A percentile compares a stretch with the other conserved stretches of the same genome.
phyloP scores from a whole-genome alignment of 2,888 invertebrate genomes.

The Oeneis ivallda region DNA sequence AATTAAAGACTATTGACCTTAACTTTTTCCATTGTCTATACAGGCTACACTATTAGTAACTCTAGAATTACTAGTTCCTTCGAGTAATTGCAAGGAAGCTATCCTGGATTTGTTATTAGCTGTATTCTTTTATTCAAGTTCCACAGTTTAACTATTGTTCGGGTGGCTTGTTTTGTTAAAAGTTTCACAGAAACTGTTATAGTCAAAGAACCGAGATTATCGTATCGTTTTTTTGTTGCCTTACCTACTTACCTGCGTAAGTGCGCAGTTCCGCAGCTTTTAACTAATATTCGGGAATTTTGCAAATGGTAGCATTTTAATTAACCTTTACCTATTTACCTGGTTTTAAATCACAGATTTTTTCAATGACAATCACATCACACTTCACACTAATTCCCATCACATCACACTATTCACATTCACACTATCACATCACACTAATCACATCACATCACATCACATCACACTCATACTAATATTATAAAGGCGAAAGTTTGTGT shows the following conservation, averaged over 20 bases:
- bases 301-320: not conserved
- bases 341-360: no score
- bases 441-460: no score
- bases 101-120: slow-evolving; percentile 36
- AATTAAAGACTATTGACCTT: slow-evolving; percentile 73
- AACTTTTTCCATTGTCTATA: slow-evolving; percentile 57
- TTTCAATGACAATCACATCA: no score
- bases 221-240: slow-evolving; percentile 7
- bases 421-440: no score
- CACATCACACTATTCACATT: no score
- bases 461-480: no score
- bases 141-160: slow-evolving; percentile 24
- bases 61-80: slow-evolving; percentile 44
- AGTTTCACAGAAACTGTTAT: slow-evolving; percentile 13
- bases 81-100: slow-evolving; percentile 36
- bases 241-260: no score
- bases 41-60: slow-evolving; percentile 53
- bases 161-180: slow-evolving; percentile 26
- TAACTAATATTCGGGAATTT: not conserved
- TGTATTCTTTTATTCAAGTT: slow-evolving; percentile 34
- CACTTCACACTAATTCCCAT: no score
- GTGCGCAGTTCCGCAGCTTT: not conserved
- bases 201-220: slow-evolving; percentile 9
- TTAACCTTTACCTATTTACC: not conserved
- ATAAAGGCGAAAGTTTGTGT: no score